Evolutionary conservation across 2,797 vertebrate genomes (phyloP).

Genomic region (Lepus townsendii): DNA sequence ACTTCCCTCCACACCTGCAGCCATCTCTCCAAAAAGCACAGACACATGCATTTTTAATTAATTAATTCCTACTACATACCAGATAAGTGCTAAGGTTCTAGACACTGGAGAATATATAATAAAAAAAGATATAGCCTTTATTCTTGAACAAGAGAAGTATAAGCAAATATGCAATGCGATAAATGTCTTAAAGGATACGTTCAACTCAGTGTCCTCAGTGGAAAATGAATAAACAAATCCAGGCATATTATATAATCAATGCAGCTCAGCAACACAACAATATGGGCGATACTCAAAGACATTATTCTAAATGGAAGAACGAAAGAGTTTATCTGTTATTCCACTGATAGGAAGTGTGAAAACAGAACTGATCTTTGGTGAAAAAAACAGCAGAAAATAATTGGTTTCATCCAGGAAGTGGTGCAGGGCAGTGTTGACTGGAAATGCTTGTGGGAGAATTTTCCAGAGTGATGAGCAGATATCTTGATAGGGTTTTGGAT

Average conservation of each 20-base stretch:
- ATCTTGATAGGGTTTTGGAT: background rate
- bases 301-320: background rate
- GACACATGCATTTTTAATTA: background rate
- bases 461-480: background rate
- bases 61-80: background rate
- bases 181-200: background rate
- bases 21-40: background rate
- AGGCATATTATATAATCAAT: background rate
- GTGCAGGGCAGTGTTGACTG: background rate
- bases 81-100: background rate
- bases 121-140: background rate
- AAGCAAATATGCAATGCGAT: background rate
- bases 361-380: slow-evolving; percentile 3
- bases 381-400: slow-evolving; percentile 13
- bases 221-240: background rate
- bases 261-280: background rate
- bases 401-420: background rate
- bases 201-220: background rate
- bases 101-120: background rate
- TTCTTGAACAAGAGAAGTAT: background rate
- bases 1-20: background rate
- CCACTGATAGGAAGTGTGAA: background rate
- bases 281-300: background rate
- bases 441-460: slow-evolving; percentile 6
- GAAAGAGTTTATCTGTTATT: background rate